Conservation (phyloP, 64 coral and sea anemone genomes). For the Pocillopora verrucosa region DNA sequence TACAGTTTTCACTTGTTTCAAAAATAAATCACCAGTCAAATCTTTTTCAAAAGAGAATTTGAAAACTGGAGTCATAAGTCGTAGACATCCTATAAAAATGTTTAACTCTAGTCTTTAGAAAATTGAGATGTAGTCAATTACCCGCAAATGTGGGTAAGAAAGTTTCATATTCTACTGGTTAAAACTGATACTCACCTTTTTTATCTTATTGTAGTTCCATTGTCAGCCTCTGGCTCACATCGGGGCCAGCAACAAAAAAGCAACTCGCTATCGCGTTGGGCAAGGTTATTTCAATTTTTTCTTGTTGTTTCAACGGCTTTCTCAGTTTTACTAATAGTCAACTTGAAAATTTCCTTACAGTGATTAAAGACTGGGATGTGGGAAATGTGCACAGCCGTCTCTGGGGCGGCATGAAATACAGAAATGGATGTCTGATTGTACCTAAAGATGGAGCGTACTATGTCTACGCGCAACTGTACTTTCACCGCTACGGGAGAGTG, state of each 20-base stretch:
- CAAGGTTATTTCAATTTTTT: neutral
- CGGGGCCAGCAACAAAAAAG: neutral
- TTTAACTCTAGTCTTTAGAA: no score
- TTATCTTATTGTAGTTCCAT: no score
- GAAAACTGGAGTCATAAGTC: no score
- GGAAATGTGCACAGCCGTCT: neutral
- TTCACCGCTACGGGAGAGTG: neutral
- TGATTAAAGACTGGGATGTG: conserved; percentile 10
- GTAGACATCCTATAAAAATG: no score
- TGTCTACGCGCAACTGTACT: neutral
- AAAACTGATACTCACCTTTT: no score
- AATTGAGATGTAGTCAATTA: no score
- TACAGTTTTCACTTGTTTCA: no score
- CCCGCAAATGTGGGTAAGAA: no score
- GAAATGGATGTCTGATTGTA: neutral
- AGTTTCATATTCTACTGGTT: no score
- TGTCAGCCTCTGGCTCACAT: neutral
- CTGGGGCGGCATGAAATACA: neutral
- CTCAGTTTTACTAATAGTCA: neutral
- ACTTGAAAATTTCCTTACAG: neutral
- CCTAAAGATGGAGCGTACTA: neutral
- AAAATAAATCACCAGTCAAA: no score
- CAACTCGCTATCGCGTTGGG: neutral
- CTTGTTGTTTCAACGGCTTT: no score
- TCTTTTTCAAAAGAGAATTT: no score